Evolutionary conservation across 2,797 vertebrate genomes (phyloP).

Genomic region (Alauda arvensis): DNA sequence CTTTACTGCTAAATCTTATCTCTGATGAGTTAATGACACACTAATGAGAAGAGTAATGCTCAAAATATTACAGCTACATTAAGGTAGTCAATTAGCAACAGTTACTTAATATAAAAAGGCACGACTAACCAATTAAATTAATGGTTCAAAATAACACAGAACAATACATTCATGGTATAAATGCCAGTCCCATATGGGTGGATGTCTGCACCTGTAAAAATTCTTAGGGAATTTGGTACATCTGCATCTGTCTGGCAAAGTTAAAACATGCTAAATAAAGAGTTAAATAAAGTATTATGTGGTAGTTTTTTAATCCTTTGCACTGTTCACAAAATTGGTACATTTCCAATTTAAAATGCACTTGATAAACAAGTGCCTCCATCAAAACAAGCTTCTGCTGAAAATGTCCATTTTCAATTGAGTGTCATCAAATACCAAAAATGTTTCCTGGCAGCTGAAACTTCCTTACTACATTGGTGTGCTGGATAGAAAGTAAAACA

Average conservation of each 20-base stretch:
- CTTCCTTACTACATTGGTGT: background rate
- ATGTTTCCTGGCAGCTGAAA: background rate
- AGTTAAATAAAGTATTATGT: slow-evolving; percentile 27
- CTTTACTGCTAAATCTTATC: slow-evolving; percentile 12
- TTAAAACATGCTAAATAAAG: background rate
- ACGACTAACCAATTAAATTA: slow-evolving; percentile 44
- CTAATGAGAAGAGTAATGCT: slow-evolving; percentile 39
- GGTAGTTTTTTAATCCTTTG: background rate
- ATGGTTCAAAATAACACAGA: slow-evolving; percentile 13
- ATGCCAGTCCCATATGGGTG: background rate
- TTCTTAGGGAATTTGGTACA: background rate
- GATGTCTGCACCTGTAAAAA: slow-evolving; percentile 27
- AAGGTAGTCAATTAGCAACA: slow-evolving; percentile 56
- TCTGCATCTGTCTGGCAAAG: slow-evolving; percentile 5
- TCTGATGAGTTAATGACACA: slow-evolving; percentile 45
- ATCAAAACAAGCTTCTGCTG: slow-evolving; percentile 19
- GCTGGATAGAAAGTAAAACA: background rate
- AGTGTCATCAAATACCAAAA: background rate
- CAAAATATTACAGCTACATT: slow-evolving; percentile 34
- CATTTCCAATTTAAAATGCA: background rate
- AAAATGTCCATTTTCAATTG: background rate
- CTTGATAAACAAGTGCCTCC: background rate
- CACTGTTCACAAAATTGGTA: background rate
- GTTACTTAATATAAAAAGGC: slow-evolving; percentile 47
- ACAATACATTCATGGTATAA: slow-evolving; percentile 20